These are phyloP conservation scores for Pyrrhia umbra DNA, from an alignment of 2,888 invertebrate species.

Conservation along the genomic window DNA sequence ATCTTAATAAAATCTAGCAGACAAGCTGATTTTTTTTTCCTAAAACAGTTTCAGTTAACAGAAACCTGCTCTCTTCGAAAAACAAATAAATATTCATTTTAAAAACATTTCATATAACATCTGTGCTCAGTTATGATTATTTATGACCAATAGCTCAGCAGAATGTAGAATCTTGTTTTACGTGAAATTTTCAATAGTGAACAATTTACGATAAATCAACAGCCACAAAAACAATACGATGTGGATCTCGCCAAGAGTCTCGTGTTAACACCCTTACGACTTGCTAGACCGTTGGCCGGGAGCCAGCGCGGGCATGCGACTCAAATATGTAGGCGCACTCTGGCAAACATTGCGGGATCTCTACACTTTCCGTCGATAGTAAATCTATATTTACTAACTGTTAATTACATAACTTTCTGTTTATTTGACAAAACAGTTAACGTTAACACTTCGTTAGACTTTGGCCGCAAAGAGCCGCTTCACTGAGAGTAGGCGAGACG, in stretches of 20 bases:
- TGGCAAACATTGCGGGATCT: slow-evolving; percentile 66
- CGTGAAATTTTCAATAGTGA: slow-evolving; percentile 8
- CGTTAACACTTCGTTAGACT: slow-evolving; percentile 20
- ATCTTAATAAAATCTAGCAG: background rate
- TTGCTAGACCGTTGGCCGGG: slow-evolving; percentile 51
- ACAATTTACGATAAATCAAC: slow-evolving; percentile 34
- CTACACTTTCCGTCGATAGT: slow-evolving; percentile 63
- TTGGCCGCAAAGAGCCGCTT: slow-evolving; percentile 1
- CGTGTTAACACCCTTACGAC: slow-evolving; percentile 48
- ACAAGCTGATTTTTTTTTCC: slow-evolving; percentile 4
- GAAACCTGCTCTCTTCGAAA: background rate
- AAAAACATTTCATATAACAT: slow-evolving; percentile 1
- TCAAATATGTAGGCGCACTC: slow-evolving; percentile 62
- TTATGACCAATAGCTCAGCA: slow-evolving; percentile 3
- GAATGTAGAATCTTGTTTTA: slow-evolving; percentile 5
- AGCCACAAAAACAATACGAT: slow-evolving; percentile 38
- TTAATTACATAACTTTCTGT: slow-evolving; percentile 50
- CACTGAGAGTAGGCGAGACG: background rate
- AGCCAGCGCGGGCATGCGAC: slow-evolving; percentile 53
- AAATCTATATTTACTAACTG: slow-evolving; percentile 71
- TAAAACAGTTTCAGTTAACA: slow-evolving; percentile 4
- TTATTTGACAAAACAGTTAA: slow-evolving; percentile 56
- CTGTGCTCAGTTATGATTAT: background rate
- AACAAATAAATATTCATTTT: slow-evolving; percentile 4
- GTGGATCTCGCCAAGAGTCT: slow-evolving; percentile 29